Conservation (phyloP, 1,140 invertebrate genomes). For the Drosophila murphyi region DNA sequence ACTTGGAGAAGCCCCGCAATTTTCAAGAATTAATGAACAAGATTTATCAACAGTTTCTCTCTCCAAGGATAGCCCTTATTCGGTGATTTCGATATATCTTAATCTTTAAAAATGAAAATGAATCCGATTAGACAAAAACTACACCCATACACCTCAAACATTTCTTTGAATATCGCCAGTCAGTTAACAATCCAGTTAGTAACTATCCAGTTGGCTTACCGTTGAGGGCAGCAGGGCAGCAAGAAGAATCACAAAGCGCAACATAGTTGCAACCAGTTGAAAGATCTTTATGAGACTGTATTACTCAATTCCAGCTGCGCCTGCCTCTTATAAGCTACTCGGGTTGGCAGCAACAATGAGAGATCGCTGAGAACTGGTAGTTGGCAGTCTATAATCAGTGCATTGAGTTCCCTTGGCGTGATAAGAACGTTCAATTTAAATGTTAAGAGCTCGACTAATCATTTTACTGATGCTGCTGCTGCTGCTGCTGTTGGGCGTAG, state of each 20-base stretch:
- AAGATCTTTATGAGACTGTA: conserved; percentile 17
- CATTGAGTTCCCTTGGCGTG: conserved; percentile 37
- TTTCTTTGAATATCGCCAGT: no score
- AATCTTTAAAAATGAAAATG: no score
- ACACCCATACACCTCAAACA: no score
- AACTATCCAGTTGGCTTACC: conserved; percentile 33
- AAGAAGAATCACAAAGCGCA: conserved; percentile 31
- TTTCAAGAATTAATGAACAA: no score
- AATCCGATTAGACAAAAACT: no score
- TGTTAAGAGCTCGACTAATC: conserved; percentile 3
- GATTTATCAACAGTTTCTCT: no score
- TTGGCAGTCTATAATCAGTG: conserved; percentile 55
- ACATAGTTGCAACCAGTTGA: conserved; percentile 24
- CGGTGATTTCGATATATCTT: no score
- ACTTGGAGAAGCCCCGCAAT: no score
- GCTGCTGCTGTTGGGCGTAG: conserved; percentile 39
- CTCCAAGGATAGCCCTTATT: no score
- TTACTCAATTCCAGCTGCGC: background rate
- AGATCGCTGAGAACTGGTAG: conserved; percentile 8
- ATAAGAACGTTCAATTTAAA: conserved; percentile 49
- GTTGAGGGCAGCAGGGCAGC: conserved; percentile 34
- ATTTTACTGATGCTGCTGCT: conserved; percentile 1
- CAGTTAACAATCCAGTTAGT: no score
- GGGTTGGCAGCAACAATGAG: background rate
- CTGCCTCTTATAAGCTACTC: conserved; percentile 35